Base-by-base conservation (phyloP, 1,140 invertebrate species). In the Sweltsa coloradensis region DNA sequence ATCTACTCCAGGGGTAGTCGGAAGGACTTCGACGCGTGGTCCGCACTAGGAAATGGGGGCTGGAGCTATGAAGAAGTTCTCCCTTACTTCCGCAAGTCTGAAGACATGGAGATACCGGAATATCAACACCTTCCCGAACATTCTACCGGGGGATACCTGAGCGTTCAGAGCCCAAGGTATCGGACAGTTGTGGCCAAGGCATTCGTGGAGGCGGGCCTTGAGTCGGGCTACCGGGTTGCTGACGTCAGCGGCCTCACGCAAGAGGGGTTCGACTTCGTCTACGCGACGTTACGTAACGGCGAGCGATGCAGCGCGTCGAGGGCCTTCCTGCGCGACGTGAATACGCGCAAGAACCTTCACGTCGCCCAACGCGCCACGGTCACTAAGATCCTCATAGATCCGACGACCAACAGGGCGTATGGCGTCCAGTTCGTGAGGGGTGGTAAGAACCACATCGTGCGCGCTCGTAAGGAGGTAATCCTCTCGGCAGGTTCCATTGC, bases 401-500 rank as follows among this genome's bases (percentile, higher is more conserved):
- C 78, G 9, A 57, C 58, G 0, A 79, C 70, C 0, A 83, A 76
- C 53, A 66, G 75, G 34, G 82, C 85, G 0, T 81, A 79, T 21
- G 86, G 85, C 0, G 81, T 89, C 0, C 79, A 87, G 57, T 87
- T 85, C 56, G 50, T 37, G 16, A 14, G 5, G 16, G 34, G 34
- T n/a, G n/a, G 7, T 5, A 5, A 5, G n/a, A 14, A 14, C 7
- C 7, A 18, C 22, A 5, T n/a, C 5, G n/a, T 37, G 7, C 5
- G 34, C 16, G 34, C 34, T 5, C 5, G 14, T 5, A 37, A 37
- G n/a, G 34, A 37, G n/a, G 85, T 89, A 0, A 85, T 89, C 34
- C 56, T 90, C 3, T 75, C 83, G 0, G 84, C 81, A 0, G 87
- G 88, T 0, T 76, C 84, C 1, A 77, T 90, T 22, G 83, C 76